Evolutionary conservation across 2,113 vertebrate genomes (phyloP).

Genomic region (Naja naja): DNA sequence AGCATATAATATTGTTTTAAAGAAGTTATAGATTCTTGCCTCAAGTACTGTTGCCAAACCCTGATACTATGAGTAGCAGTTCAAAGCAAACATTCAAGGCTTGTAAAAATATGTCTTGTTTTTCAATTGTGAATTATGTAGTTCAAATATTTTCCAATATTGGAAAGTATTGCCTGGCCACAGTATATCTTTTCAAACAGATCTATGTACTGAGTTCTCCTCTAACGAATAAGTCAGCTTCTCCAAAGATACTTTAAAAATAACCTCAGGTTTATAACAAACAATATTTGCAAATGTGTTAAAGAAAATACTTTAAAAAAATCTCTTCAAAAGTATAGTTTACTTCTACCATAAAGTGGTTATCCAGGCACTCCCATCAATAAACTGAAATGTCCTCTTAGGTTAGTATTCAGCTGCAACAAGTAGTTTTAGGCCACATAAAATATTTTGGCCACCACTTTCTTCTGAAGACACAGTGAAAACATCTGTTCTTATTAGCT

Average conservation of each 20-base stretch:
- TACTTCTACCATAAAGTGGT: conserved; percentile 65
- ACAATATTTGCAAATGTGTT: conserved; percentile 56
- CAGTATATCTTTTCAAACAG: conserved; percentile 49
- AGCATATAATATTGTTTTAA: conserved; percentile 21
- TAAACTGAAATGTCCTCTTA: conserved; percentile 61
- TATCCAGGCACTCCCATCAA: conserved; percentile 63
- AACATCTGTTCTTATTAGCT: conserved; percentile 78
- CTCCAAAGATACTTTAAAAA: conserved; percentile 48
- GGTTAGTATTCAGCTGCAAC: conserved; percentile 65
- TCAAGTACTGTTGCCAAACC: conserved; percentile 32
- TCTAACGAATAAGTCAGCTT: conserved; percentile 40
- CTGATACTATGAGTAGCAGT: conserved; percentile 26
- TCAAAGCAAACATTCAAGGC: conserved; percentile 52
- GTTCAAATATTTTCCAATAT: conserved; percentile 33
- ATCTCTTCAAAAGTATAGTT: conserved; percentile 67
- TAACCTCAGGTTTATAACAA: conserved; percentile 70
- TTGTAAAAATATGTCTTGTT: conserved; percentile 42
- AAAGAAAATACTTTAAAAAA: conserved; percentile 51
- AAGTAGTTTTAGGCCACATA: conserved; percentile 57
- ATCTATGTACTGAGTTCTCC: conserved; percentile 48
- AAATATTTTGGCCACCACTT: conserved; percentile 61
- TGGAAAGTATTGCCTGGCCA: conserved; percentile 40
- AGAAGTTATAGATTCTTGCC: conserved; percentile 14
- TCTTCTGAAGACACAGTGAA: conserved; percentile 56
- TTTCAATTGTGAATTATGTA: conserved; percentile 41